These are phyloP conservation scores for Ricordea florida DNA, from an alignment of 92 coral and sea anemone species.

Conservation along the genomic window DNA sequence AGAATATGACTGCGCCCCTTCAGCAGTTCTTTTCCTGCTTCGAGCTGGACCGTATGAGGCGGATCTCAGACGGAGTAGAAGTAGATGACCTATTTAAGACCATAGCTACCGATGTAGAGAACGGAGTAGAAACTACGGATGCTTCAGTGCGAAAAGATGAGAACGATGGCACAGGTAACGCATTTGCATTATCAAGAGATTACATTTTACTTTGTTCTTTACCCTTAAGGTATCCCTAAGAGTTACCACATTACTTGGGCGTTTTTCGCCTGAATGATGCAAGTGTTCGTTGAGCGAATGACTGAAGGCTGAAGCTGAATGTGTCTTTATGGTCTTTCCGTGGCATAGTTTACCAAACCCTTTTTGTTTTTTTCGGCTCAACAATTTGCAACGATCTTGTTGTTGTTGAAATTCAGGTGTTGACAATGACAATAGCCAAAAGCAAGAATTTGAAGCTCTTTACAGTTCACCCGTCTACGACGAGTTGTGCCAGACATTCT, in stretches of 20 bases:
- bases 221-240: too few species aligned
- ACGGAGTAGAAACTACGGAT: background rate
- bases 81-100: constrained; percentile 27
- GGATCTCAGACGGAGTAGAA: constrained; percentile 46
- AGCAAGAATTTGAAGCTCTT: constrained; percentile 62
- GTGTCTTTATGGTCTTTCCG: too few species aligned
- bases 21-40: constrained; percentile 92
- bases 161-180: constrained; percentile 16
- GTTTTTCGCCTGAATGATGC: too few species aligned
- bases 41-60: constrained; percentile 77
- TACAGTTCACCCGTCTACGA: constrained; percentile 69
- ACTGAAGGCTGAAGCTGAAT: too few species aligned
- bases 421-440: background rate
- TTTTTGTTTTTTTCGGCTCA: too few species aligned
- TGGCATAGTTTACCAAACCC: too few species aligned
- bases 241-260: too few species aligned
- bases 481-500: constrained; percentile 89
- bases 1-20: constrained; percentile 81
- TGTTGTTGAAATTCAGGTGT: background rate
- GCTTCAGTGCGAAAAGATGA: background rate
- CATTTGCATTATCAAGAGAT: too few species aligned
- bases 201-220: too few species aligned
- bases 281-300: too few species aligned
- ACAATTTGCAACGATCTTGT: too few species aligned
- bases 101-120: background rate